These are phyloP conservation scores for Mimumesa dahlbomi DNA, from an alignment of 2,888 invertebrate genomes.

Conservation along the genomic window DNA sequence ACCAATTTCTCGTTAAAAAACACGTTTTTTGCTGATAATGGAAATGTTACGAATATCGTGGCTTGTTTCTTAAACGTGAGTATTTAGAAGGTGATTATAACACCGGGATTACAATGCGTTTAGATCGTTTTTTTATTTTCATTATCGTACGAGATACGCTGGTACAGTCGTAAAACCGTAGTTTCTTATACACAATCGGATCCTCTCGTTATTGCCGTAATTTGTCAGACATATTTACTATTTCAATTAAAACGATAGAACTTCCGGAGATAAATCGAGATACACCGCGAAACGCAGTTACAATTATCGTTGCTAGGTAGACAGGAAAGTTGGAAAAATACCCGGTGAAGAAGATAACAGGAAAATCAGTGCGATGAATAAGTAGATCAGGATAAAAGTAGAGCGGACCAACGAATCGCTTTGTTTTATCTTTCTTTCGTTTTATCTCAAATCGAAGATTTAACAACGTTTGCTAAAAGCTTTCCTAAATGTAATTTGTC, in stretches of 20 bases:
- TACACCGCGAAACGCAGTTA: too few relatives aligned
- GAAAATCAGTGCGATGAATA: conserved; percentile 25
- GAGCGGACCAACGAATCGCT: conserved; percentile 12
- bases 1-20: too few relatives aligned
- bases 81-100: conserved; percentile 5
- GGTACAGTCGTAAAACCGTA: too few relatives aligned
- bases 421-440: conserved; percentile 6
- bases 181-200: too few relatives aligned
- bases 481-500: conserved; percentile 4
- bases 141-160: too few relatives aligned
- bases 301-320: too few relatives aligned
- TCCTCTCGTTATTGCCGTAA: too few relatives aligned
- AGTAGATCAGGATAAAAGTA: conserved; percentile 5
- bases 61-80: not conserved
- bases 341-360: conserved; percentile 22
- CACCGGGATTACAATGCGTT: not conserved
- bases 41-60: conserved; percentile 9
- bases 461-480: conserved; percentile 1
- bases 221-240: too few relatives aligned
- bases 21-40: conserved; percentile 14
- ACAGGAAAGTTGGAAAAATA: too few relatives aligned
- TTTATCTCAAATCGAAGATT: conserved; percentile 27
- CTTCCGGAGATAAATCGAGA: too few relatives aligned
- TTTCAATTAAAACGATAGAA: too few relatives aligned
- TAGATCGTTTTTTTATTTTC: not conserved